Conservation (phyloP, 2,113 vertebrate species). For the Amazona guildingii region DNA sequence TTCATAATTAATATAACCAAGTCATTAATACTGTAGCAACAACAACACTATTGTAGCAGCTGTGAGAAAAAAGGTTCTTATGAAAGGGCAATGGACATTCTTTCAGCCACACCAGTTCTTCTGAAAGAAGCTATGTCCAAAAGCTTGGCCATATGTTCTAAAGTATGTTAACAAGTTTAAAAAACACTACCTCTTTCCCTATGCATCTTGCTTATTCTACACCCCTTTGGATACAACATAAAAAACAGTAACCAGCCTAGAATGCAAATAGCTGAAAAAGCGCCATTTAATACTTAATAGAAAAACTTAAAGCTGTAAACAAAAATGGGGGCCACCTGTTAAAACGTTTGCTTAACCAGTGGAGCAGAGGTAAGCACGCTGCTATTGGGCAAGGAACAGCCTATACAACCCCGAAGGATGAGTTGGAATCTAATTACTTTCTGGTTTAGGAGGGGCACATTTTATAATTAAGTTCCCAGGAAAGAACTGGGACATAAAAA, state of each 20-base stretch:
- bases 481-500: not conserved
- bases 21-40: not conserved
- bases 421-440: not conserved
- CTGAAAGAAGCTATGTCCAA: not conserved
- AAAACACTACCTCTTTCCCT: not conserved
- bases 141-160: not conserved
- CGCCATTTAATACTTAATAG: not conserved
- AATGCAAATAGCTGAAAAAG: not conserved
- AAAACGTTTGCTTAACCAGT: not conserved
- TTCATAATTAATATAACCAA: not conserved
- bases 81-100: not conserved
- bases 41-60: rapidly evolving
- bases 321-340: not conserved
- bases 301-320: not conserved
- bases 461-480: not conserved
- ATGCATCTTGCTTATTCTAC: not conserved
- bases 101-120: not conserved
- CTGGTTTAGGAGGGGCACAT: not conserved
- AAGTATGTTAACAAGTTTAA: not conserved
- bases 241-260: not conserved
- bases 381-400: not conserved
- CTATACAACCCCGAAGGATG: not conserved
- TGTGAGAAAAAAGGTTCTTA: not conserved
- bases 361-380: not conserved
- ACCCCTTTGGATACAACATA: not conserved